These are phyloP conservation scores for Aporophyla nigra DNA, from an alignment of 2,888 invertebrate genomes.

Conservation along the genomic window DNA sequence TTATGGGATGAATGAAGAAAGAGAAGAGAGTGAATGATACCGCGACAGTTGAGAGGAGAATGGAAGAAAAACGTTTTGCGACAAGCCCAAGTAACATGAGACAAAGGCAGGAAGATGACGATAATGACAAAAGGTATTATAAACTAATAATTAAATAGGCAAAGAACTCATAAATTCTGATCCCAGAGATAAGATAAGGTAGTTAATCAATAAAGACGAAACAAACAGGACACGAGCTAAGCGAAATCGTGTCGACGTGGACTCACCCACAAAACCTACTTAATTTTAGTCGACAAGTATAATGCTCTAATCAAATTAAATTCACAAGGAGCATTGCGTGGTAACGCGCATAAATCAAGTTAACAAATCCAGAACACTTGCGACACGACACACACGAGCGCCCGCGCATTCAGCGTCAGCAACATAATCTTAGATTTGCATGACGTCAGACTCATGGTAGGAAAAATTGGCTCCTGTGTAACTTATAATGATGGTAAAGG, in stretches of 20 bases:
- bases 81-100: neutral
- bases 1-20: neutral
- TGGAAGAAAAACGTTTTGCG: neutral
- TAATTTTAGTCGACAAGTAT: conserved; percentile 24
- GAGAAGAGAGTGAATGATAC: neutral
- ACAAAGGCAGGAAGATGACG: neutral
- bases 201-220: neutral
- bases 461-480: neutral
- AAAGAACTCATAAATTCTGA: neutral
- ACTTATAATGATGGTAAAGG: neutral
- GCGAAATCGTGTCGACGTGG: conserved; percentile 12
- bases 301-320: conserved; percentile 55
- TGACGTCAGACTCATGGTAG: neutral
- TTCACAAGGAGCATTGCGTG: conserved; percentile 54
- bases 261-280: neutral
- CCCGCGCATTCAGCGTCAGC: conserved; percentile 53
- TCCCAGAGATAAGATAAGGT: neutral
- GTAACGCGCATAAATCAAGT: conserved; percentile 66
- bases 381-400: conserved; percentile 57
- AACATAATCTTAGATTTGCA: conserved; percentile 14
- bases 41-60: neutral
- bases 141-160: neutral
- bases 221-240: neutral
- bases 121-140: neutral
- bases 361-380: conserved; percentile 69